Evolutionary conservation across 2,888 invertebrate species (phyloP).

Genomic region (Plebejus anna): DNA sequence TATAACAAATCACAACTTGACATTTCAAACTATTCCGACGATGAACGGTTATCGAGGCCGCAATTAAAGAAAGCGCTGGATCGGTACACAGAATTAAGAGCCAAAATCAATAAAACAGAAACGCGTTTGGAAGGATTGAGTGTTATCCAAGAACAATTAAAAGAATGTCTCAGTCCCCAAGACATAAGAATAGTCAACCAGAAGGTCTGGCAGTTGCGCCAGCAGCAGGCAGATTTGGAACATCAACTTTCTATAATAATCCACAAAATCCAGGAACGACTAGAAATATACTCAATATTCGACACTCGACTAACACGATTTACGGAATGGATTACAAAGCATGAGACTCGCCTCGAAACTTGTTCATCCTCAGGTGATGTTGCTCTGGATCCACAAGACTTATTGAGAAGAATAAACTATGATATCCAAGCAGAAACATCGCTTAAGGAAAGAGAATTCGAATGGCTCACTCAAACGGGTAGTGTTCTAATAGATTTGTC

Average conservation of each 20-base stretch:
- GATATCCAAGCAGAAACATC: conserved; percentile 88
- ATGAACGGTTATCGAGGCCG: conserved; percentile 79
- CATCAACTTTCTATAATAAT: conserved; percentile 86
- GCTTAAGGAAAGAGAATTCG: conserved; percentile 87
- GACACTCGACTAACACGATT: conserved; percentile 83
- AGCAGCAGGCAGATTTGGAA: conserved; percentile 90
- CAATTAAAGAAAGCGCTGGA: conserved; percentile 83
- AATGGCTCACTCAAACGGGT: conserved; percentile 87
- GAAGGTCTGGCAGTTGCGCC: conserved; percentile 87
- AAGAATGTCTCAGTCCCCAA: conserved; percentile 90
- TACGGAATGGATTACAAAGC: conserved; percentile 84
- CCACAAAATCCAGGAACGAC: conserved; percentile 86
- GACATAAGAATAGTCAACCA: conserved; percentile 91
- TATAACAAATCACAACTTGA: conserved; percentile 83
- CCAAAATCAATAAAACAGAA: conserved; percentile 78
- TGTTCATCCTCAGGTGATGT: conserved; percentile 74
- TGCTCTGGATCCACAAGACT: conserved; percentile 85
- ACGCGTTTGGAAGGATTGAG: conserved; percentile 85
- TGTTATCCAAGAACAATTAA: conserved; percentile 88
- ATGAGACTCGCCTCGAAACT: conserved; percentile 83
- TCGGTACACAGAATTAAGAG: conserved; percentile 80
- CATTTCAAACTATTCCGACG: conserved; percentile 78
- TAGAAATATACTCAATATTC: conserved; percentile 85
- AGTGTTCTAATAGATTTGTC: conserved; percentile 82
- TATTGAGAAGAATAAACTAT: conserved; percentile 84